A percentile compares a stretch with the other conserved stretches of the same genome.
Conservation (phyloP, 2,113 vertebrate genomes). For the Progne subis region DNA sequence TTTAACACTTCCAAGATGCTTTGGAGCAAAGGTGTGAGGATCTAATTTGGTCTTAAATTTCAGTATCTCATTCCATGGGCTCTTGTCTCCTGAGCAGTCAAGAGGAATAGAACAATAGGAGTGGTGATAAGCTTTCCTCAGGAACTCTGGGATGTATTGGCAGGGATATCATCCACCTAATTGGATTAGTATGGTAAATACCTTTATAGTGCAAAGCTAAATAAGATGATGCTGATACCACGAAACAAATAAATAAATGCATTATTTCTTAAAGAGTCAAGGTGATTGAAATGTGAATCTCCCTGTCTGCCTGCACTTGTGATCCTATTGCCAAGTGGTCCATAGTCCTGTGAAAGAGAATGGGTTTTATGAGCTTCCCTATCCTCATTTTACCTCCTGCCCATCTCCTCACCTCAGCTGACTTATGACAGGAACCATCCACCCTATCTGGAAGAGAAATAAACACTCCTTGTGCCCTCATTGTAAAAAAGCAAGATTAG, state of each 20-base stretch:
- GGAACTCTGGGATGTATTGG: background rate
- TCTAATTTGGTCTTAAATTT: slow-evolving; percentile 27
- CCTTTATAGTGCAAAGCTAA: background rate
- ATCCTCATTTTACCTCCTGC: background rate
- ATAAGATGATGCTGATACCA: background rate
- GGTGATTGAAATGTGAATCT: background rate
- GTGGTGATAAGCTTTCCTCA: background rate
- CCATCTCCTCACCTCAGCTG: background rate
- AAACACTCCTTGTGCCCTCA: background rate
- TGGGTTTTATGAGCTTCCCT: background rate
- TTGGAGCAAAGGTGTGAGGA: slow-evolving; percentile 9
- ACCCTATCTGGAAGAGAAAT: background rate
- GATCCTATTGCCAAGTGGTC: background rate
- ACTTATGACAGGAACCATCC: background rate
- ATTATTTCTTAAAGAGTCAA: background rate
- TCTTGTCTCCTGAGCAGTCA: background rate
- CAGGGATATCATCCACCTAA: background rate
- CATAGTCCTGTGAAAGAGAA: background rate
- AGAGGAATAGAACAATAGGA: background rate
- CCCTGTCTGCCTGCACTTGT: background rate
- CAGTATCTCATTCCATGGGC: background rate
- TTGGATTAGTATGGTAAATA: background rate
- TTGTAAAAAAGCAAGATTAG: background rate
- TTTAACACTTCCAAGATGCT: background rate
- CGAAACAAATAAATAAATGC: background rate